Percentiles rank a stretch among this genome's conserved stretches.
Conservation (phyloP, 2,113 vertebrate genomes). For the Zapornia atra region DNA sequence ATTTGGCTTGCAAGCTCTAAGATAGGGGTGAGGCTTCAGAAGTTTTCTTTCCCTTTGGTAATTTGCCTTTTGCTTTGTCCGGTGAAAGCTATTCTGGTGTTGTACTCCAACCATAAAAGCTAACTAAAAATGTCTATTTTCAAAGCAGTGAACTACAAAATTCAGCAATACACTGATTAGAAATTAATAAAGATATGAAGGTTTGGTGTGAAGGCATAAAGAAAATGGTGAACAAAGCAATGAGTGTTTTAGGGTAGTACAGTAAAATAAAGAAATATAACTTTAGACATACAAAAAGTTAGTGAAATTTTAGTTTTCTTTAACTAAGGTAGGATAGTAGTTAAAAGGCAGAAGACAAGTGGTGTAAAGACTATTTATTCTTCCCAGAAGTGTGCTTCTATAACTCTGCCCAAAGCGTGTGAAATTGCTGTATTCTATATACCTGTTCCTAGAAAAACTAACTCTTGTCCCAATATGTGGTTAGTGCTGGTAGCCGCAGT, state of each 20-base stretch:
- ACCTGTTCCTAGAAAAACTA: not conserved
- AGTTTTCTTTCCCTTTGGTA: not conserved
- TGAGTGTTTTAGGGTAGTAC: not conserved
- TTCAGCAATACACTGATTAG: not conserved
- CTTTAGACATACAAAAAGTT: not conserved
- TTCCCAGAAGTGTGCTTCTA: not conserved
- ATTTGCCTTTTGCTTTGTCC: not conserved
- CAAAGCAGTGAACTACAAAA: not conserved
- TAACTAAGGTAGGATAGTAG: not conserved
- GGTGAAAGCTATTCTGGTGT: not conserved
- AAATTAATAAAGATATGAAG: not conserved
- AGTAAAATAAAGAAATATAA: not conserved
- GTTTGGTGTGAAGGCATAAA: not conserved
- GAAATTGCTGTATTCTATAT: not conserved
- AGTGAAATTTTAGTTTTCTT: not conserved
- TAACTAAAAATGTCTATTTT: not conserved
- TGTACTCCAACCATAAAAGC: not conserved
- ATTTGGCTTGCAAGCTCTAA: not conserved
- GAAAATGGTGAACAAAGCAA: not conserved
- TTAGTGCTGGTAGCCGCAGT: not conserved
- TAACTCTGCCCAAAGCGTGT: not conserved
- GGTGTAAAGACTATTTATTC: not conserved
- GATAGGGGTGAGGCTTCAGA: not conserved
- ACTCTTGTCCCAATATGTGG: not conserved
- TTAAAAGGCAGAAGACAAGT: not conserved